Evolutionary conservation across 2,113 vertebrate genomes (phyloP), one percentile per base, ranked within the genome.

Genomic region (Pterophyllum scalare): DNA sequence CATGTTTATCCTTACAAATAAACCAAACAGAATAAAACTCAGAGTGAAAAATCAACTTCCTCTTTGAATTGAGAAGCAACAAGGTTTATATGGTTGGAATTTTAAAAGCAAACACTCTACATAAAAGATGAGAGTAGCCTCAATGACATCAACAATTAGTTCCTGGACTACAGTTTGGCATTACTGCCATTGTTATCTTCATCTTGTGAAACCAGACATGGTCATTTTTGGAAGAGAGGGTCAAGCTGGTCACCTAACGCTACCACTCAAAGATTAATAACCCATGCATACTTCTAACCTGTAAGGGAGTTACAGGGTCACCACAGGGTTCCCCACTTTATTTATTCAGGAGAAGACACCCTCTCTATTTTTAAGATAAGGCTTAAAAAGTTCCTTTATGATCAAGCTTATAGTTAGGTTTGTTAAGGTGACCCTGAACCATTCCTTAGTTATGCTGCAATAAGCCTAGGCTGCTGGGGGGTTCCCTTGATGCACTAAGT

Each of bases 241-340:
- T 72, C 24, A 17, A 72, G 52, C 26, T n/a, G 26, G 67, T 72
- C 52, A 72, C 26, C 26, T 31, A 54, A 72, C 13, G 26, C 67
- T n/a, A 33, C 67, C 0, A 31, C 28, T 52, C 52, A 9, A 28
- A 52, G 26, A 31, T 43, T 31, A 17, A 52, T 5, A 49, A 17
- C 5, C 43, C 5, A 13, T 6, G 65, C 2, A 0, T 31, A 70
- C 0, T 5, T 0, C 24, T 49, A 26, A 2, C 9, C 3, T 28
- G 15, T 35, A 35, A 35, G 38, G 9, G 11, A 40, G 15, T 46
- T 3, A 46, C 43, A 46, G 14, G 43, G 43, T 46, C 12, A 15
- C 13, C 43, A 46, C 43, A 13, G n/a, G n/a, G n/a, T n/a, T 43
- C 40, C 62, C 0, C 2, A 67, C 64, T 70, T 70, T 2, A 70